Evolutionary conservation across 2,888 invertebrate genomes (phyloP).

Genomic region (Mayetiola destructor): DNA sequence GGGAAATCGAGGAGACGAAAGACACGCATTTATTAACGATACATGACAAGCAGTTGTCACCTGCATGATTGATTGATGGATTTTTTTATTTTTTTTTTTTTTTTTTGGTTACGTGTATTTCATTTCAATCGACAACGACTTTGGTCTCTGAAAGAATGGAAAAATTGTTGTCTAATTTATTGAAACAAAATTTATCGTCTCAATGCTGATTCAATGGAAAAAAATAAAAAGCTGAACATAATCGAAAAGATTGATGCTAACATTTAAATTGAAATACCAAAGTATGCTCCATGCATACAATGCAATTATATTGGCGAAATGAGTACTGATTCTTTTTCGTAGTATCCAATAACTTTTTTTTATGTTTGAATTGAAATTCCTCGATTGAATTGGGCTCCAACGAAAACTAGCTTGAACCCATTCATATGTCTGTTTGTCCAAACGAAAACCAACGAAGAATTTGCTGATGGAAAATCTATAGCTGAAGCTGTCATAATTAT

Average conservation of each 20-base stretch:
- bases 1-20: too few relatives aligned
- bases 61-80: constrained; percentile 9
- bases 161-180: background rate
- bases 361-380: background rate
- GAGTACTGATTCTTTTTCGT: too few relatives aligned
- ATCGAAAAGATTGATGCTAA: too few relatives aligned
- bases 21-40: constrained; percentile 5
- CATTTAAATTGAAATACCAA: background rate
- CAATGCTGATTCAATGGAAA: background rate
- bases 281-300: constrained; percentile 2
- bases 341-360: background rate
- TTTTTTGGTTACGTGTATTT: background rate
- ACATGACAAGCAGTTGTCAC: constrained; percentile 11
- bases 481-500: constrained; percentile 7
- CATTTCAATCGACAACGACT: background rate
- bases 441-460: background rate
- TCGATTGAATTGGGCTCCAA: too few relatives aligned
- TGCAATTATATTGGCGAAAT: constrained; percentile 4
- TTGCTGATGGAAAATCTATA: too few relatives aligned
- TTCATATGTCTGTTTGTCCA: background rate
- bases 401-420: too few relatives aligned
- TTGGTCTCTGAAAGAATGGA: too few relatives aligned
- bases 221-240: background rate
- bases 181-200: background rate
- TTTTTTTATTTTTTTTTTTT: too few relatives aligned